Base-by-base conservation (phyloP, 2,888 invertebrate species). In the Drosophila neotestacea region DNA sequence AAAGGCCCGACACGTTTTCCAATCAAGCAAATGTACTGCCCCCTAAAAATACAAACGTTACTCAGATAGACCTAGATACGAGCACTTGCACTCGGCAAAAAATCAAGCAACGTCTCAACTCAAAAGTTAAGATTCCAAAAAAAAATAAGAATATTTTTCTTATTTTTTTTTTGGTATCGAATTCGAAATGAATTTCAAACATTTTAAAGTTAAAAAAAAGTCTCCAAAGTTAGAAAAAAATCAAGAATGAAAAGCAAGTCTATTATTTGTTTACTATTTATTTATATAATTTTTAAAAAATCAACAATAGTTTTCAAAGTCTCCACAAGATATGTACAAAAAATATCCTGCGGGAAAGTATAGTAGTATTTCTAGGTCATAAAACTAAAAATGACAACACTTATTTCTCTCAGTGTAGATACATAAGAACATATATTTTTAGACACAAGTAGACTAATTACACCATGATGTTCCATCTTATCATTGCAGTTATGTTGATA, bases 401-500 rank as follows among this genome's bases (percentile, higher is more conserved):
- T 13, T 13, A 32, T 30, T 38, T 46, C 46, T 38, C 11, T 16
- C 16, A 34, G 34, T 59, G 38, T 32, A 50, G 1, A 46, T 5
- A 34, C 13, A 28, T 9, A 11, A 0, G 7, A 36, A 10, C 16
- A 16, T 44, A 30, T 46, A 41, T 41, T 42, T 30, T 5, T 13
- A 56, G 50, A 36, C 30, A 68, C 9, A 28, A 0, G 4, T 30
- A 6, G 32, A 47, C 59, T 58, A 44, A 65, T 39, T 59, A 27
- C 6, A 28, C 4, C 13, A 36, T 22, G 6, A 32, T 54, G 28
- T 41, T 34, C 34, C 41, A 55, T 66, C 42, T 67, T 72, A 52
- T 79, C 63, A 47, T 85, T 89, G 39, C 83, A 89, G 88, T 76
- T 63, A 36, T 52, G 28, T 75, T 85, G 86, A 83, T 88, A 85